Evolutionary conservation across 1,140 invertebrate species (phyloP).

Genomic region (Panagrolaimus sp.): DNA sequence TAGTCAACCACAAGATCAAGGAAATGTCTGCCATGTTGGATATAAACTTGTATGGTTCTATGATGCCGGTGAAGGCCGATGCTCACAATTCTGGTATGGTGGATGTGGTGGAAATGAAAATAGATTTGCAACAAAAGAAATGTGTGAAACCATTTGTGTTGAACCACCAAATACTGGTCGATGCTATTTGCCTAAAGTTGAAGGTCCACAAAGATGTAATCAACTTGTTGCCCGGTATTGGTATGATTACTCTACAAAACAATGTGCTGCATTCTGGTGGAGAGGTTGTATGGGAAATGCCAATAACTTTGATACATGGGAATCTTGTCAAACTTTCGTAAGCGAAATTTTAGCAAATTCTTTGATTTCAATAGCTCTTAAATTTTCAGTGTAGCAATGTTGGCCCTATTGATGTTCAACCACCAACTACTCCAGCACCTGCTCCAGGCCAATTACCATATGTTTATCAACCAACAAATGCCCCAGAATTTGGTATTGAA

Average conservation of each 20-base stretch:
- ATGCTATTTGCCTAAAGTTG: conserved; percentile 57
- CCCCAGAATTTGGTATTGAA: not conserved
- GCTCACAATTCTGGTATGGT: conserved; percentile 72
- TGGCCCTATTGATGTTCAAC: conserved; percentile 12
- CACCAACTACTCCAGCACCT: conserved; percentile 3
- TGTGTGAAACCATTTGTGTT: conserved; percentile 79
- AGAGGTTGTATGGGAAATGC: conserved; percentile 77
- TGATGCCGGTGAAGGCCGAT: conserved; percentile 70
- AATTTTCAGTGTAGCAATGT: conserved; percentile 1
- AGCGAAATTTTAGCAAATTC: conserved; percentile 59
- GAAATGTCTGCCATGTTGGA: conserved; percentile 44
- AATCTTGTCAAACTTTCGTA: conserved; percentile 70
- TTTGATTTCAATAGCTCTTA: not conserved
- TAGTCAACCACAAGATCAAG: conserved; percentile 41
- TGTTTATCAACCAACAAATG: not conserved
- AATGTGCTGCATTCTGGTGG: conserved; percentile 72
- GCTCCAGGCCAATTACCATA: not conserved
- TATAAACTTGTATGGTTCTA: conserved; percentile 78
- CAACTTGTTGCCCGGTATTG: conserved; percentile 65
- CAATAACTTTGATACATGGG: conserved; percentile 73
- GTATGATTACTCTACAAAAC: conserved; percentile 68
- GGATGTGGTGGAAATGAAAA: conserved; percentile 79
- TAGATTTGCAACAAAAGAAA: conserved; percentile 74
- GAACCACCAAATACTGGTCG: conserved; percentile 74
- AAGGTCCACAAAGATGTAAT: conserved; percentile 50